Percentiles rank a stretch among this genome's conserved stretches.
These are phyloP conservation scores for Orius insidiosus DNA, from an alignment of 1,140 invertebrate genomes.

Conservation along the genomic window DNA sequence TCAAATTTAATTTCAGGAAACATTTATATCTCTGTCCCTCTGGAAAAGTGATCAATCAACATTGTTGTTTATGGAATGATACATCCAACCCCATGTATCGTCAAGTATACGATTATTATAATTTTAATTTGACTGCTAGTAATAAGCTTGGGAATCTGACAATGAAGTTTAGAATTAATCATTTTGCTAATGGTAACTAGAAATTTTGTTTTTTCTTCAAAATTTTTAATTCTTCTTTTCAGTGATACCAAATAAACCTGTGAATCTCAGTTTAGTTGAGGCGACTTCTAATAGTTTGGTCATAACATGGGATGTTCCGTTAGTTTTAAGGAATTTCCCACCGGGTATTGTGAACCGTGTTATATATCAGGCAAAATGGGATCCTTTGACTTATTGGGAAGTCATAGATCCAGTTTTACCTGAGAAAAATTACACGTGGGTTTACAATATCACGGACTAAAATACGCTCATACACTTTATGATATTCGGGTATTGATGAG, in stretches of 20 bases:
- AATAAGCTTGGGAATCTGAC: slow-evolving; percentile 36
- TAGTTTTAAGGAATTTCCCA: slow-evolving; percentile 37
- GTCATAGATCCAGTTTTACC: slow-evolving; percentile 23
- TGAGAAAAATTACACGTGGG: slow-evolving; percentile 23
- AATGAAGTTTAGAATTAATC: slow-evolving; percentile 34
- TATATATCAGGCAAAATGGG: slow-evolving; percentile 41
- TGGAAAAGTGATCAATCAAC: slow-evolving; percentile 18
- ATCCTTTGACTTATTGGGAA: slow-evolving; percentile 31
- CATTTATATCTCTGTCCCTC: slow-evolving; percentile 12
- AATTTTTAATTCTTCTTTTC: slow-evolving; percentile 17
- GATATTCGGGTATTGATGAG: slow-evolving; percentile 46
- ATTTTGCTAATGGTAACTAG: slow-evolving; percentile 36
- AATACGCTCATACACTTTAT: slow-evolving; percentile 46
- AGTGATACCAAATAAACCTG: slow-evolving; percentile 40
- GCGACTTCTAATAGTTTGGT: slow-evolving; percentile 36
- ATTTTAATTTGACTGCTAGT: slow-evolving; percentile 31
- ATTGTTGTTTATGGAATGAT: slow-evolving; percentile 34
- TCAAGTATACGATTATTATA: slow-evolving; percentile 34
- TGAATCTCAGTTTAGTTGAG: slow-evolving; percentile 32
- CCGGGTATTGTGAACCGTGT: slow-evolving; percentile 38
- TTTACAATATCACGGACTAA: slow-evolving; percentile 35
- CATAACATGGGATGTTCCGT: slow-evolving; percentile 38
- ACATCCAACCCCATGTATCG: slow-evolving; percentile 38
- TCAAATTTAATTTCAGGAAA: slow-evolving; percentile 2
- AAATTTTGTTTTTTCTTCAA: background rate